Conservation (phyloP, 1,140 invertebrate species). For the Lepidostoma basale region DNA sequence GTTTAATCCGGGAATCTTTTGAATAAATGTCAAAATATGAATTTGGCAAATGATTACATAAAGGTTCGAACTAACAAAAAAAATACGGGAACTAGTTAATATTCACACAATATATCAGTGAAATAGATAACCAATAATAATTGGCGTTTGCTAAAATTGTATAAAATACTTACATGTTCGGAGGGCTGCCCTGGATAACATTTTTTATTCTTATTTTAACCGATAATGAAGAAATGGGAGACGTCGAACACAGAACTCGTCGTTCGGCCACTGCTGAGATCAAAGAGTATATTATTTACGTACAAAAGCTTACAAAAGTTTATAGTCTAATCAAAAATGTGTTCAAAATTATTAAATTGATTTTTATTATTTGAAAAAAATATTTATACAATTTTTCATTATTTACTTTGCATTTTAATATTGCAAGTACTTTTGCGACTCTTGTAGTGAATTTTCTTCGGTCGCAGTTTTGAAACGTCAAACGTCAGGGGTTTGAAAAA, state of each 20-base stretch:
- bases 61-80: conserved; percentile 13
- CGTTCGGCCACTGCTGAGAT: conserved; percentile 3
- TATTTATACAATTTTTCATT: background rate
- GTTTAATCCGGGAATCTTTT: too few relatives aligned
- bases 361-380: background rate
- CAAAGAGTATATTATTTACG: too few relatives aligned
- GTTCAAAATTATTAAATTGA: too few relatives aligned
- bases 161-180: conserved; percentile 54
- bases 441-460: background rate
- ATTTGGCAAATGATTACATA: conserved; percentile 25
- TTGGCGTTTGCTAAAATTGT: too few relatives aligned
- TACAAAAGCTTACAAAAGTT: too few relatives aligned
- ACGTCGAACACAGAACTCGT: conserved; percentile 11
- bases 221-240: conserved; percentile 21
- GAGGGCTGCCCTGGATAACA: conserved; percentile 59
- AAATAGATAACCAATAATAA: too few relatives aligned
- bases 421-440: background rate
- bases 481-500: conserved; percentile 4
- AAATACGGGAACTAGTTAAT: too few relatives aligned
- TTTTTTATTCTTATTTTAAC: conserved; percentile 46
- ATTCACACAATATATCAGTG: too few relatives aligned
- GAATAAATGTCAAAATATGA: conserved; percentile 14
- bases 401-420: background rate
- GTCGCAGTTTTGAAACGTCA: conserved; percentile 23
- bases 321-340: too few relatives aligned